A percentile compares a stretch with the other conserved stretches of the same genome.
phyloP scores from a whole-genome alignment of 2,113 vertebrate species.

The Nycticryphes semicollaris region DNA sequence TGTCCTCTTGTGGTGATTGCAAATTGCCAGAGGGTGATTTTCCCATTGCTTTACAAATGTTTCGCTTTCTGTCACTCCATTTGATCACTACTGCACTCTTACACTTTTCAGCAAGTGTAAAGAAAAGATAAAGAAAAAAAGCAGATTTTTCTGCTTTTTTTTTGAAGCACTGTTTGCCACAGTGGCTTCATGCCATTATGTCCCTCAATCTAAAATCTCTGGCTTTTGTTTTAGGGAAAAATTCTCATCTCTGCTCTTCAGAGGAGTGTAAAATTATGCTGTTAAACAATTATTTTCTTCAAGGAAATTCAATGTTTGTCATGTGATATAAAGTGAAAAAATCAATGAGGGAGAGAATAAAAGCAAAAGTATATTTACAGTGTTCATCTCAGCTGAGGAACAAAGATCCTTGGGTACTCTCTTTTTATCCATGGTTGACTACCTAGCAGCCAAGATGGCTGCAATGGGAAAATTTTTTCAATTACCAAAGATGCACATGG shows the following conservation, averaged over 20 bases:
- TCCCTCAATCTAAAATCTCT: not conserved
- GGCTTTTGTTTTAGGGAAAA: constrained; percentile 1
- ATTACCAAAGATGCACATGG: not conserved
- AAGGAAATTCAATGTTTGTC: not conserved
- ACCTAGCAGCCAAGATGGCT: not conserved
- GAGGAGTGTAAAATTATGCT: constrained; percentile 25
- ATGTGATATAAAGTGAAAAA: not conserved
- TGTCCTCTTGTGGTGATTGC: not conserved
- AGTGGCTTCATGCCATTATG: not conserved
- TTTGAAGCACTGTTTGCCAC: not conserved
- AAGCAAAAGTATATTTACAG: not conserved
- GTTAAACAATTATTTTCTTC: constrained; percentile 24
- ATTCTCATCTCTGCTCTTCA: not conserved
- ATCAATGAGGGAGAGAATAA: constrained; percentile 6
- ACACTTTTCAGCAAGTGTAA: not conserved
- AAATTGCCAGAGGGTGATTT: not conserved
- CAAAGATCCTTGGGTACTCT: not conserved
- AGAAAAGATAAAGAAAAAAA: not conserved
- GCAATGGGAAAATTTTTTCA: not conserved
- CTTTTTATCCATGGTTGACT: not conserved
- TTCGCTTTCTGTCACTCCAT: not conserved
- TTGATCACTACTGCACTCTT: not conserved
- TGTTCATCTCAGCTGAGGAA: not conserved
- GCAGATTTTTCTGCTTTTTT: not conserved
- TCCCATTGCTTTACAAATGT: not conserved